phyloP scores from a whole-genome alignment of 2,113 vertebrate species.

The Myotis davidii region DNA sequence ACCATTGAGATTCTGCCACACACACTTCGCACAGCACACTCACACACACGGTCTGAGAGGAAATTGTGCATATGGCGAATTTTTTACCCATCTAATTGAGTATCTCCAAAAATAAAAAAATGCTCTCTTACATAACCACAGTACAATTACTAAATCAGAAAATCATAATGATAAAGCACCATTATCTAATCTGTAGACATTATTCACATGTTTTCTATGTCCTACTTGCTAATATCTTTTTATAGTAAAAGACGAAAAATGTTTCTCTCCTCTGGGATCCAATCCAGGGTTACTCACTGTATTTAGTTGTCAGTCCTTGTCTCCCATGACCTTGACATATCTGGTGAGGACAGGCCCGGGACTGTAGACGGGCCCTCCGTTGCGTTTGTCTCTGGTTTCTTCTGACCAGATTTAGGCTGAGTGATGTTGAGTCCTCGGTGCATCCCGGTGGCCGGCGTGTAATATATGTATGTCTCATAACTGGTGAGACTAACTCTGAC shows the following conservation, averaged over 20 bases:
- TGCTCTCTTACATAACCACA: neutral
- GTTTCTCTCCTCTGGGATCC: neutral
- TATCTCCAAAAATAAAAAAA: neutral
- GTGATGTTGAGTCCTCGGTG: neutral
- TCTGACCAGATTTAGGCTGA: neutral
- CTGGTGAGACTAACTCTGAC: neutral
- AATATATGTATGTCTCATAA: neutral
- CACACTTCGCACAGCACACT: neutral
- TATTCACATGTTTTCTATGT: neutral
- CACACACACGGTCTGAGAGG: neutral
- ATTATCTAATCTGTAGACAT: neutral
- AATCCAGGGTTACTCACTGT: neutral
- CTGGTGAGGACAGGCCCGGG: neutral
- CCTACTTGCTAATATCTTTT: neutral
- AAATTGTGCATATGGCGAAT: neutral
- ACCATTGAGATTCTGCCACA: neutral
- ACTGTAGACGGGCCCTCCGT: neutral
- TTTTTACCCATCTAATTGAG: neutral
- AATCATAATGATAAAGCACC: neutral
- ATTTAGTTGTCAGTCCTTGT: neutral
- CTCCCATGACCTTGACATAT: neutral
- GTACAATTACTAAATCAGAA: neutral
- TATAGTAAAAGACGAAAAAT: neutral
- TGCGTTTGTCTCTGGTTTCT: neutral
- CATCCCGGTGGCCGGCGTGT: too few species aligned